Evolutionary conservation across 2,113 vertebrate genomes (phyloP).

Genomic region (Scalopus aquaticus): DNA sequence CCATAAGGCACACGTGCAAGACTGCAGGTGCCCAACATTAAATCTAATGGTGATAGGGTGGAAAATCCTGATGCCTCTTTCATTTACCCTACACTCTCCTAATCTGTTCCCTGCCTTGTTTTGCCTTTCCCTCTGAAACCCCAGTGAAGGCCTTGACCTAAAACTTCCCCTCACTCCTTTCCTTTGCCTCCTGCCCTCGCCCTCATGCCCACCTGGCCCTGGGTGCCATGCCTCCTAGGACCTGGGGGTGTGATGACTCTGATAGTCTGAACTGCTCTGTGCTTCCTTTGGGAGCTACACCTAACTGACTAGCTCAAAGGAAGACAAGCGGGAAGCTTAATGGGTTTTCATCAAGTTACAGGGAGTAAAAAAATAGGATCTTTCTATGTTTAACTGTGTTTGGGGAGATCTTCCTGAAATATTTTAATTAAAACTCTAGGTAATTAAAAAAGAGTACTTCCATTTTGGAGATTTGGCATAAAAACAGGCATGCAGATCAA

Average conservation of each 20-base stretch:
- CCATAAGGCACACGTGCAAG: too few species aligned
- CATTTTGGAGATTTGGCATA: background rate
- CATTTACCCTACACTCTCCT: too few species aligned
- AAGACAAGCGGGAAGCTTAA: background rate
- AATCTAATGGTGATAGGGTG: too few species aligned
- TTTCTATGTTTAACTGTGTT: background rate
- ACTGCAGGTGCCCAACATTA: too few species aligned
- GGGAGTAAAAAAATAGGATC: background rate
- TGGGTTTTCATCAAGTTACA: background rate
- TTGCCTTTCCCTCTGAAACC: background rate
- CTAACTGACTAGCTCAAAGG: background rate
- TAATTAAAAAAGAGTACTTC: background rate
- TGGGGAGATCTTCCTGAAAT: background rate
- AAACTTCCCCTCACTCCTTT: background rate
- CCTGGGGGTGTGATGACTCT: background rate
- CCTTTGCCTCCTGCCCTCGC: background rate
- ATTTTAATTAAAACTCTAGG: background rate
- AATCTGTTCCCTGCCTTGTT: background rate
- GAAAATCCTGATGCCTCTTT: too few species aligned
- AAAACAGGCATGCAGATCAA: background rate
- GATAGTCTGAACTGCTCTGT: background rate
- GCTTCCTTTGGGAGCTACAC: background rate
- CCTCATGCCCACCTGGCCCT: background rate
- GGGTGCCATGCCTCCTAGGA: background rate
- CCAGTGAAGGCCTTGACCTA: background rate